Conservation (phyloP, 2,797 vertebrate genomes). For the Acipenser oxyrinchus region DNA sequence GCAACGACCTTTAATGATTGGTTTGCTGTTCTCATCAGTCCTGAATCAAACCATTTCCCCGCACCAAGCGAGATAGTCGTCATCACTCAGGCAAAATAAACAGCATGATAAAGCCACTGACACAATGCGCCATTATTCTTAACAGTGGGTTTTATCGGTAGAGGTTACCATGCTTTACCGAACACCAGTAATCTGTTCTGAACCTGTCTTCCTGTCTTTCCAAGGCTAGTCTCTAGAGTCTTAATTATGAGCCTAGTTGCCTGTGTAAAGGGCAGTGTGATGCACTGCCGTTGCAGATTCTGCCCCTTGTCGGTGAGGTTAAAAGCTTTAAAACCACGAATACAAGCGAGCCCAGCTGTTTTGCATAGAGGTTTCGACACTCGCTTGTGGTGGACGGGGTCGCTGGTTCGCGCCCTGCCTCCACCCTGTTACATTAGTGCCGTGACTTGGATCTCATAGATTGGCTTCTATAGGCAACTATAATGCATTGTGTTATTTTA, state of each 20-base stretch:
- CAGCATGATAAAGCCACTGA: background rate
- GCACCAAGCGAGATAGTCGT: background rate
- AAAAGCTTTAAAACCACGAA: too few relatives aligned
- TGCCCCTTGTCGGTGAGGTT: too few relatives aligned
- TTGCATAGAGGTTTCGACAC: too few relatives aligned
- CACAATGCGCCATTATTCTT: background rate
- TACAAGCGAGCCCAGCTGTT: too few relatives aligned
- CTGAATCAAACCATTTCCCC: constrained; percentile 5
- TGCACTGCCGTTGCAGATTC: too few relatives aligned
- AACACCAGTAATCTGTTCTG: constrained; percentile 9
- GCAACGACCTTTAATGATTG: background rate
- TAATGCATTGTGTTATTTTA: too few relatives aligned
- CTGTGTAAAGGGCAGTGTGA: background rate
- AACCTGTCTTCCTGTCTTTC: constrained; percentile 5
- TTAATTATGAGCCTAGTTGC: background rate
- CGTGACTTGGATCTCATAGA: too few relatives aligned
- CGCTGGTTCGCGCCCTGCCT: too few relatives aligned
- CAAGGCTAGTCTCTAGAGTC: constrained; percentile 6
- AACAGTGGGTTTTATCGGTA: constrained; percentile 3
- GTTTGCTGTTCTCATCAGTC: background rate
- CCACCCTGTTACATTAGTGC: too few relatives aligned
- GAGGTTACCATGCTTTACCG: constrained; percentile 6
- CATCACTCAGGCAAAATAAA: constrained; percentile 7
- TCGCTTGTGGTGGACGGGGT: too few relatives aligned
- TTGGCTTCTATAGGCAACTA: too few relatives aligned